Evolutionary conservation across 2,888 invertebrate genomes (phyloP).

Genomic region (Formica aserva): DNA sequence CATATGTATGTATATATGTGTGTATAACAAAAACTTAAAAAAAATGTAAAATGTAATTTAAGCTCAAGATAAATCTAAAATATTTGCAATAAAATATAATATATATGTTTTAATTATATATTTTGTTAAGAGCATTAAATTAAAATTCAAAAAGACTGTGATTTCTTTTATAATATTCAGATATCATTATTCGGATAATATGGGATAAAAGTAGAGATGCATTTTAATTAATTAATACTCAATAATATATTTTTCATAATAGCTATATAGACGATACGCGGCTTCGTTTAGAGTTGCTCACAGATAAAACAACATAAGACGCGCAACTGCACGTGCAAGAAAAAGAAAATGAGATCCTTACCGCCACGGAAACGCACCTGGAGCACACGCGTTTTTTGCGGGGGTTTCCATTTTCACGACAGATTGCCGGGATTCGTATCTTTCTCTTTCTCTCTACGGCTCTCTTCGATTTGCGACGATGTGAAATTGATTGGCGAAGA

Average conservation of each 20-base stretch:
- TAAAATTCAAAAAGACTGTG: neutral
- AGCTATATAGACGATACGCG: neutral
- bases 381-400: slow-evolving; percentile 13
- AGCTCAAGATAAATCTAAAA: neutral
- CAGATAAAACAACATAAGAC: slow-evolving; percentile 28
- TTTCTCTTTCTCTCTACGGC: neutral
- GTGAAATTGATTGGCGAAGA: slow-evolving; percentile 50
- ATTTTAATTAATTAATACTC: slow-evolving; percentile 18
- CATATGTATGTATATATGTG: neutral
- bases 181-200: neutral
- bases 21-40: neutral
- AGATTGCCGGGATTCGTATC: slow-evolving; percentile 7
- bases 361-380: slow-evolving; percentile 32
- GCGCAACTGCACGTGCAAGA: neutral
- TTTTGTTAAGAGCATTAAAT: neutral
- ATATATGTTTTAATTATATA: neutral
- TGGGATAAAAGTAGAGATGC: neutral
- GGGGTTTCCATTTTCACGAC: slow-evolving; percentile 33
- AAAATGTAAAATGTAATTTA: neutral
- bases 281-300: neutral
- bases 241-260: neutral
- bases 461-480: slow-evolving; percentile 4
- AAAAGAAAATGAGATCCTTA: slow-evolving; percentile 45
- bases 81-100: neutral
- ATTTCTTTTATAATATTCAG: neutral